phyloP scores from a whole-genome alignment of 2,113 vertebrate genomes.

The Tragelaphus scriptus region DNA sequence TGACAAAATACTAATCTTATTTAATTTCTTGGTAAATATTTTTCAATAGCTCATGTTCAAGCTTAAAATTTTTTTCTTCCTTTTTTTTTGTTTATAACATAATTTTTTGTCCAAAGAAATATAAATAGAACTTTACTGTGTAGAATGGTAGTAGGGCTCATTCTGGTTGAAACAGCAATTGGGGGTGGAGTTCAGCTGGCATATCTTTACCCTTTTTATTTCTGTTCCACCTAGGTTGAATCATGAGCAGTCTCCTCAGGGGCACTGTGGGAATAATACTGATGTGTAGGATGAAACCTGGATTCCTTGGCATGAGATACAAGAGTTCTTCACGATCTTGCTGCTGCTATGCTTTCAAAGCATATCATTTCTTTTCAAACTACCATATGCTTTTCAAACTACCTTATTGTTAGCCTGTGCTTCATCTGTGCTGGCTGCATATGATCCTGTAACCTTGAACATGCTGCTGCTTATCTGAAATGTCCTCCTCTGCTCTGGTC shows the following conservation, averaged over 20 bases:
- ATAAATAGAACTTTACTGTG: not conserved
- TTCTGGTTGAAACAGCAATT: not conserved
- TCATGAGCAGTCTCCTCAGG: not conserved
- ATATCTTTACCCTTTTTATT: not conserved
- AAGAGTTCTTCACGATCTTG: not conserved
- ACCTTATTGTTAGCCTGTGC: not conserved
- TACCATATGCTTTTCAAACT: not conserved
- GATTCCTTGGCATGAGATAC: not conserved
- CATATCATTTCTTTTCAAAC: not conserved
- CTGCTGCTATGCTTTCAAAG: not conserved
- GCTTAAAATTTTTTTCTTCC: not conserved
- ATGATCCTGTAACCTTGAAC: not conserved
- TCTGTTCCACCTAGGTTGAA: not conserved
- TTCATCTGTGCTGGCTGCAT: not conserved
- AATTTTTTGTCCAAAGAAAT: not conserved
- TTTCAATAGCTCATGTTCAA: not conserved
- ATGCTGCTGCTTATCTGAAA: not conserved
- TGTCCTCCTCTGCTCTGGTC: not conserved
- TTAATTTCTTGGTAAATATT: constrained; percentile 5
- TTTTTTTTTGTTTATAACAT: not conserved
- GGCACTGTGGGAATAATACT: not conserved
- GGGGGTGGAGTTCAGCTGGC: not conserved
- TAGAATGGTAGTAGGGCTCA: not conserved
- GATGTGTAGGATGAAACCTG: not conserved
- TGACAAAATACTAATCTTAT: constrained; percentile 1